Evolutionary conservation across 2,888 invertebrate genomes (phyloP), one percentile per base, ranked within the genome.

Genomic region (Trimorus sp.): DNA sequence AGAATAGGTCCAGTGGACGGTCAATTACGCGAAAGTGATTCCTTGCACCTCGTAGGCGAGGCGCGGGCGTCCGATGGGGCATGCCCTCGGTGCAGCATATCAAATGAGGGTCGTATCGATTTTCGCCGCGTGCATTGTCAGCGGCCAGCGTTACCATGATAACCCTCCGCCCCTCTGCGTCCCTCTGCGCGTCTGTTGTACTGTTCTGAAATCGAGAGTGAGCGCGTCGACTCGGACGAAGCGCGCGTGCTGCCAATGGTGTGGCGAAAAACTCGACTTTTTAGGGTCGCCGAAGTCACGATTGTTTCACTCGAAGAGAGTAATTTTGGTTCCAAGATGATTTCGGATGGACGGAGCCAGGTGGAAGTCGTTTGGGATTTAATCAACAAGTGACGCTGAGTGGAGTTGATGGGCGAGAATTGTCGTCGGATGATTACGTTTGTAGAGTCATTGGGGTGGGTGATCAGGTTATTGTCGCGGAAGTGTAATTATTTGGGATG

Each of bases 101-200:
- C 85, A 84, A 89, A 89, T 86, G 88, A 88, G 87, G 84, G 85
- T 82, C 81, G 85, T 90, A 90, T 90, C 90, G 90, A 90, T 90
- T 90, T 87, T 87, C 75, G 77, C 83, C 85, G 85, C 86, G 84
- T 88, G 87, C 88, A 88, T 86, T 89, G 89, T 89, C 89, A 89
- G 89, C 80, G 86, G 83, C 82, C 86, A 86, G 88, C 89, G 90
- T 90, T 90, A 90, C 90, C 90, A 90, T 89, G 90, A 90, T 89
- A 90, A 90, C 90, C 86, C 89, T 89, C 63, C 89, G 85, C 89
- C 90, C 65, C 65, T 26, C 26, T 26, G 26, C 26, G 26, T 26
- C 26, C 26, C 26, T 26, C 26, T 26, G 4, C 26, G 26, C 26
- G 26, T 26, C 26, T 26, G 26, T 26, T 26, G 26, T 26, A 4